phyloP scores from a whole-genome alignment of 2,113 vertebrate species.

The Nothoprocta pentlandii region DNA sequence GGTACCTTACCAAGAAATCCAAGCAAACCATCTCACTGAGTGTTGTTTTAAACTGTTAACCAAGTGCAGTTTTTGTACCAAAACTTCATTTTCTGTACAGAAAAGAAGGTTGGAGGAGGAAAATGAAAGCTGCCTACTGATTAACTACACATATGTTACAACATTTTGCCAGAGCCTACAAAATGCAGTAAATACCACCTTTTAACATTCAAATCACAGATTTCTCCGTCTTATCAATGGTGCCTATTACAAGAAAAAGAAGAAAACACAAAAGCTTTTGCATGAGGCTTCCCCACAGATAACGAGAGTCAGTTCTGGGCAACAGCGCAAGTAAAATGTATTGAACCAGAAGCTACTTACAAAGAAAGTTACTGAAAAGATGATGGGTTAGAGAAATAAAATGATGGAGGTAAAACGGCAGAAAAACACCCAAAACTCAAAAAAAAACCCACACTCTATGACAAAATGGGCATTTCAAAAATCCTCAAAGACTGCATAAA shows the following conservation, averaged over 20 bases:
- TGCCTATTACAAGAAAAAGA: background rate
- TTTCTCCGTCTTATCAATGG: background rate
- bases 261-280: too few relatives aligned
- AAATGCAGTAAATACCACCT: background rate
- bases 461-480: background rate
- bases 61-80: background rate
- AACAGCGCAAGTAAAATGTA: background rate
- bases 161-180: constrained; percentile 1
- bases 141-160: constrained; percentile 57
- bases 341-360: background rate
- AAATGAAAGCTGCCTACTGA: constrained; percentile 46
- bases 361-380: background rate
- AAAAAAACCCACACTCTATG: background rate
- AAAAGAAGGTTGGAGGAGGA: constrained; percentile 31
- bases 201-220: constrained; percentile 16
- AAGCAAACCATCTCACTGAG: background rate
- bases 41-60: background rate
- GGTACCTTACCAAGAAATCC: background rate
- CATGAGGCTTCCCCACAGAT: too few relatives aligned
- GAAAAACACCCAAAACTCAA: background rate
- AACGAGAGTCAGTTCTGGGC: background rate
- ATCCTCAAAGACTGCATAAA: background rate
- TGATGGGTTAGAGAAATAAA: background rate
- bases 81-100: background rate
- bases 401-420: background rate